Evolutionary conservation across 1,140 invertebrate genomes (phyloP), one percentile per base, ranked within the genome.

Genomic region (Cydia strobilella): DNA sequence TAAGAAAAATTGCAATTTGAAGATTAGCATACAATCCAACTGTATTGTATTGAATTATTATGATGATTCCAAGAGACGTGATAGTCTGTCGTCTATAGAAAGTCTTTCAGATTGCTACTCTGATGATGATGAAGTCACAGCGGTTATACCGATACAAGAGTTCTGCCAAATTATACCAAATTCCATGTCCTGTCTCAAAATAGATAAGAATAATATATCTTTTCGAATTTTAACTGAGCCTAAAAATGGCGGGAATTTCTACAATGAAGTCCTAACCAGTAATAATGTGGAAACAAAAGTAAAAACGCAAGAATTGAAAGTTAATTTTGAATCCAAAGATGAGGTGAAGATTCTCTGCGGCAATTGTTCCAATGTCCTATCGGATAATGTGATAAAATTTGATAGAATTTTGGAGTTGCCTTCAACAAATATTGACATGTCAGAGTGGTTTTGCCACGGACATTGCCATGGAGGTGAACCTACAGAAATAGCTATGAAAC

Each of bases 381-480:
- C 90, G 4, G 77, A 82, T 74, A 77, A 84, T 59, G 74, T 73
- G 12, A 73, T 91, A 0, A 86, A 88, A 45, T 94, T 94, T 88
- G 77, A 93, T 39, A 87, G 94, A 75, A 86, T 94, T 81, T 85
- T 95, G 75, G 94, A 94, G 73, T 83, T 95, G 71, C 94, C 94
- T 9, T 91, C 93, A 1, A 84, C 91, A 42, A 94, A 93, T 90
- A 82, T 93, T 73, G 94, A 94, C 77, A 89, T 92, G 82, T 92
- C 89, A 0, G 94, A 94, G 74, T 94, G 94, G 94, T 95, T 94
- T 82, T 95, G 94, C 77, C 94, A 94, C 78, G 89, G 84, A 3
- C 85, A 87, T 74, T 69, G 75, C 4, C 83, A 86, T 69, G 76
- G 80, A 23, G 75, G 80, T 23, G 62, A 81, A 12, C 77, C 84